phyloP scores from a whole-genome alignment of 2,797 vertebrate genomes.

The Enteromius trimaculatus region DNA sequence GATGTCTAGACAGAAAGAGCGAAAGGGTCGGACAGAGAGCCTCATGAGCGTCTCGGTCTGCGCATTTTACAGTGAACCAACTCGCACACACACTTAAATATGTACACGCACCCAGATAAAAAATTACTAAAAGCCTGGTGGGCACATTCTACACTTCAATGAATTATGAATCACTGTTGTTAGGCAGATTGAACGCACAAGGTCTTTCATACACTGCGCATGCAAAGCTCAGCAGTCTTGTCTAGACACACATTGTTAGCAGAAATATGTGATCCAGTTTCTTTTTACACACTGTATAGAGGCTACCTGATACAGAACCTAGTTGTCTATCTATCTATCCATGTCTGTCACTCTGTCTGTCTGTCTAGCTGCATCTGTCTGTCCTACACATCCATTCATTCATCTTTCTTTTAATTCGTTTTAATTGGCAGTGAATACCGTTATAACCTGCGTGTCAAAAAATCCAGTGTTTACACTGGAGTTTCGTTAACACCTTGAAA shows the following conservation, averaged over 20 bases:
- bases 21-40: conserved; percentile 43
- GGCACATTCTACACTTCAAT: conserved; percentile 42
- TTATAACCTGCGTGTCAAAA: conserved; percentile 3
- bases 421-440: not conserved
- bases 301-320: not conserved
- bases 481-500: conserved; percentile 36
- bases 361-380: not conserved
- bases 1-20: conserved; percentile 50
- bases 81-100: conserved; percentile 14
- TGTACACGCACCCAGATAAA: conserved; percentile 35
- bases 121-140: conserved; percentile 41
- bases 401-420: not conserved
- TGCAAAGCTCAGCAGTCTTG: conserved; percentile 16
- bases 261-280: conserved; percentile 9
- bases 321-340: not conserved
- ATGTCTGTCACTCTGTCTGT: not conserved
- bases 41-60: conserved; percentile 41
- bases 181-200: conserved; percentile 18
- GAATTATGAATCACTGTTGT: conserved; percentile 57
- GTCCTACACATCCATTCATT: not conserved
- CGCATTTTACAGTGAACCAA: conserved; percentile 52
- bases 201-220: conserved; percentile 36
- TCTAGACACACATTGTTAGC: conserved; percentile 17
- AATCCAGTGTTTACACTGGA: conserved; percentile 32
- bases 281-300: not conserved